Evolutionary conservation across 2,113 vertebrate genomes (phyloP).

Genomic region (Strix uralensis): DNA sequence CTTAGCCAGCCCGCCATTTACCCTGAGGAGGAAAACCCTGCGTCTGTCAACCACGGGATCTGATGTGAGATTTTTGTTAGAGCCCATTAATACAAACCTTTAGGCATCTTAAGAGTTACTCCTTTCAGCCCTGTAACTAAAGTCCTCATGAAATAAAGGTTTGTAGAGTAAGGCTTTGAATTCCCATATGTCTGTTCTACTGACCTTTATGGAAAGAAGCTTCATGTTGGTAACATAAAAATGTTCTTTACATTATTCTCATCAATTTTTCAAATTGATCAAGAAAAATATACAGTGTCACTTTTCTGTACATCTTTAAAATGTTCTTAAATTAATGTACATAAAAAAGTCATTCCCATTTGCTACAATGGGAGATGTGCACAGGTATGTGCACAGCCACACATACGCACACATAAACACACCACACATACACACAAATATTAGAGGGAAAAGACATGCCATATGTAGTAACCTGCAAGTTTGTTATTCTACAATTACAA

Average conservation of each 20-base stretch:
- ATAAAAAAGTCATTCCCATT: conserved; percentile 26
- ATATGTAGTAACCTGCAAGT: neutral
- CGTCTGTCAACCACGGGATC: neutral
- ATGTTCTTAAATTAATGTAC: conserved; percentile 57
- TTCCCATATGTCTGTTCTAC: neutral
- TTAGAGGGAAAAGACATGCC: conserved; percentile 23
- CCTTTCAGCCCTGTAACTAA: neutral
- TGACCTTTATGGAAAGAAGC: conserved; percentile 38
- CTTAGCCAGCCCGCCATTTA: neutral
- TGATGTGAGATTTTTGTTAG: neutral
- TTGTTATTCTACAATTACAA: neutral
- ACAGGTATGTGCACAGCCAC: conserved; percentile 5
- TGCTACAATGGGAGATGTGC: conserved; percentile 21
- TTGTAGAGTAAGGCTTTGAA: conserved; percentile 34
- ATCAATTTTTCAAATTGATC: conserved; percentile 55
- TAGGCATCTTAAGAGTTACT: neutral
- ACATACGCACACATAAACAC: neutral
- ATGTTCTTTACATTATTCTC: conserved; percentile 44
- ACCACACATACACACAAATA: neutral
- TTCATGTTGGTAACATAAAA: conserved; percentile 23
- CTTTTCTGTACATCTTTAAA: conserved; percentile 63
- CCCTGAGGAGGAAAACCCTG: conserved; percentile 7
- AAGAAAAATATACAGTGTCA: conserved; percentile 63
- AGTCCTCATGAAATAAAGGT: conserved; percentile 19
- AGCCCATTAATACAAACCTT: neutral